Conservation (phyloP, 2,113 vertebrate species). For the Amia ocellicauda region DNA sequence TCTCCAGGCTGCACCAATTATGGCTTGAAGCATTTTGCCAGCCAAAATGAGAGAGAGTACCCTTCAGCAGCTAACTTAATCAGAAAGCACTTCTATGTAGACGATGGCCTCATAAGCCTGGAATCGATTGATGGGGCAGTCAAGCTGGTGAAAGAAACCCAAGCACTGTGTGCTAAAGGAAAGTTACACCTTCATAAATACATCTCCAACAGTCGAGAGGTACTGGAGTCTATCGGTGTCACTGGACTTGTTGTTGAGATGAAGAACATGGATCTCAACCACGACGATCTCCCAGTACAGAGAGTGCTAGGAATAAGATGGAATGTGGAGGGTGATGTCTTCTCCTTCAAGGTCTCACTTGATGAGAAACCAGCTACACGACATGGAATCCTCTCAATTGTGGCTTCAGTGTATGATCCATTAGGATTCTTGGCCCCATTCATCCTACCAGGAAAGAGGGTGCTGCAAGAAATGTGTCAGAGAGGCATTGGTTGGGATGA, state of each 20-base stretch:
- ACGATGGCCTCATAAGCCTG: slow-evolving; percentile 26
- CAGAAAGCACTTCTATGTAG: slow-evolving; percentile 26
- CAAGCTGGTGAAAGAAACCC: no score
- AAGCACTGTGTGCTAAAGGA: slow-evolving; percentile 2
- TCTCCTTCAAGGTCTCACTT: background rate
- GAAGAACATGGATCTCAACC: background rate
- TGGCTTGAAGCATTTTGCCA: slow-evolving; percentile 22
- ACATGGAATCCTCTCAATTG: no score
- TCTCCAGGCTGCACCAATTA: no score
- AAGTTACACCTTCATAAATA: slow-evolving; percentile 2
- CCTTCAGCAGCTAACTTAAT: slow-evolving; percentile 21
- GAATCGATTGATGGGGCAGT: no score
- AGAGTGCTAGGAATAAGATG: slow-evolving; percentile 6
- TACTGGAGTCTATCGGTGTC: background rate
- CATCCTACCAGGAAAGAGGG: no score
- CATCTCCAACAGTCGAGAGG: slow-evolving; percentile 9
- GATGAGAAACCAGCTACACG: no score
- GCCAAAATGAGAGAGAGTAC: slow-evolving; percentile 8
- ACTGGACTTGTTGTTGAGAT: slow-evolving; percentile 1
- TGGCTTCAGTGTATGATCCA: slow-evolving; percentile 5
- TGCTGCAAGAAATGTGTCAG: no score
- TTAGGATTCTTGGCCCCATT: slow-evolving; percentile 3
- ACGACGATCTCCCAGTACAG: slow-evolving; percentile 1
- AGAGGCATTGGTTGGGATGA: no score
- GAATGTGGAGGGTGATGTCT: slow-evolving; percentile 1